Evolutionary conservation across 1,140 invertebrate species (phyloP).

Genomic region (Pogonus chalceus): DNA sequence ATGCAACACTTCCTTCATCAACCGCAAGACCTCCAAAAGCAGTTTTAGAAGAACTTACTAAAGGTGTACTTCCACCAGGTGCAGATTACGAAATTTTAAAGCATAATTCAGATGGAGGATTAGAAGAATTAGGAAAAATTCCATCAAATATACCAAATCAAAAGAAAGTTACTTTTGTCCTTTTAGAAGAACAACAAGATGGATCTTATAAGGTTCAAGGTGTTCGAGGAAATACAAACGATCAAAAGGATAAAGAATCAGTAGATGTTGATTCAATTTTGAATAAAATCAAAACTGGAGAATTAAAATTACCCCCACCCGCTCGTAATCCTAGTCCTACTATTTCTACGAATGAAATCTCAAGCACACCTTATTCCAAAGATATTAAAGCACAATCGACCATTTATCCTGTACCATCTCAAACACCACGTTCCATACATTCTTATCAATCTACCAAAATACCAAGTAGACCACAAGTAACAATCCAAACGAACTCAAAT

Average conservation of each 20-base stretch:
- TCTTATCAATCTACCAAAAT: constrained; percentile 10
- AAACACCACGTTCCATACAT: constrained; percentile 20
- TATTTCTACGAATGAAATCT: constrained; percentile 33
- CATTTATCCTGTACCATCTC: constrained; percentile 28
- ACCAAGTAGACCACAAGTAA: constrained; percentile 27
- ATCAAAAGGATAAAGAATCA: constrained; percentile 47
- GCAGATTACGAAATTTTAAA: constrained; percentile 66
- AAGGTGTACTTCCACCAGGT: constrained; percentile 63
- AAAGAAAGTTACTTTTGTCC: constrained; percentile 76
- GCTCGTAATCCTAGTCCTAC: constrained; percentile 35
- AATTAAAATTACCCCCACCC: constrained; percentile 64
- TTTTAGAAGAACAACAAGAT: constrained; percentile 72
- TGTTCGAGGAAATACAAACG: constrained; percentile 50
- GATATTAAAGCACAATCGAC: constrained; percentile 22
- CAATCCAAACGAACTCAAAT: constrained; percentile 24
- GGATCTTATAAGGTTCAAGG: constrained; percentile 74
- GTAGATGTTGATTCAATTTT: constrained; percentile 68
- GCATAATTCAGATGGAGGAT: constrained; percentile 56
- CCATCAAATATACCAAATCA: constrained; percentile 50
- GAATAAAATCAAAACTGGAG: constrained; percentile 68
- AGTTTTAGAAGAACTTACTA: constrained; percentile 62
- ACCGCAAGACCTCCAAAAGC: constrained; percentile 43
- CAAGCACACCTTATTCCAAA: constrained; percentile 30
- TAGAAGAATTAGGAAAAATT: constrained; percentile 58
- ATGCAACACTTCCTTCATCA: constrained; percentile 34